Evolutionary conservation across 1,140 invertebrate species (phyloP).

Genomic region (Drosophila bocki): DNA sequence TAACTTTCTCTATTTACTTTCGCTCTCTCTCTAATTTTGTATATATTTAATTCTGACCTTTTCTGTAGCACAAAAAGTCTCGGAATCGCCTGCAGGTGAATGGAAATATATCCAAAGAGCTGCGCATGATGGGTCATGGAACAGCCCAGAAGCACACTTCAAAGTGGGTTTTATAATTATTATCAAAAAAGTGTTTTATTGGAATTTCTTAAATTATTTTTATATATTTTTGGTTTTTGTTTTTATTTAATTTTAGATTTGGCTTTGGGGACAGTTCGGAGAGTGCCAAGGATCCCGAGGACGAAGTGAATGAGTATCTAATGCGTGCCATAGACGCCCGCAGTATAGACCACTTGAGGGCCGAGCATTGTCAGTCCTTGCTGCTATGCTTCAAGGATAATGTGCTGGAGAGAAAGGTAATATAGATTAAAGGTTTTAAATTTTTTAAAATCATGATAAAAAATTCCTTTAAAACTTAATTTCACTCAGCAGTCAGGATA

Average conservation of each 20-base stretch:
- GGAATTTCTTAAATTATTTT: no score
- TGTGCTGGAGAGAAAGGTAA: constrained; percentile 92
- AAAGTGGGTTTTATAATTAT: constrained; percentile 86
- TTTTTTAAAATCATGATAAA: no score
- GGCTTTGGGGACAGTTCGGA: constrained; percentile 88
- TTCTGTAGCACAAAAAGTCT: constrained; percentile 85
- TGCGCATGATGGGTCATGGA: constrained; percentile 94
- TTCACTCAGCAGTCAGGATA: neutral
- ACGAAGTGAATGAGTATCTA: constrained; percentile 97
- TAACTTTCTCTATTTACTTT: no score
- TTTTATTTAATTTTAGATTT: constrained; percentile 85
- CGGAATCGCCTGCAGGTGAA: constrained; percentile 88
- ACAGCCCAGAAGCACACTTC: constrained; percentile 88
- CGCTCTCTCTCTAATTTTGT: neutral
- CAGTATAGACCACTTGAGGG: constrained; percentile 94
- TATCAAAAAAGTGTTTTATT: neutral
- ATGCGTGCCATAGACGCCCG: constrained; percentile 96
- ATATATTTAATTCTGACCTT: neutral
- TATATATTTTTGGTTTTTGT: neutral
- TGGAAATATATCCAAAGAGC: constrained; percentile 93
- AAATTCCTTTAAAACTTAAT: neutral
- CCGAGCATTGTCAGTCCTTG: constrained; percentile 93
- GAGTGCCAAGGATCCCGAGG: constrained; percentile 91
- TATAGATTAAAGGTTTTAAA: neutral
- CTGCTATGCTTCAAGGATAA: constrained; percentile 92